A percentile compares a stretch with the other conserved stretches of the same genome.
These are phyloP conservation scores for Yponomeuta evonymella DNA, from an alignment of 2,888 invertebrate species.

Conservation along the genomic window DNA sequence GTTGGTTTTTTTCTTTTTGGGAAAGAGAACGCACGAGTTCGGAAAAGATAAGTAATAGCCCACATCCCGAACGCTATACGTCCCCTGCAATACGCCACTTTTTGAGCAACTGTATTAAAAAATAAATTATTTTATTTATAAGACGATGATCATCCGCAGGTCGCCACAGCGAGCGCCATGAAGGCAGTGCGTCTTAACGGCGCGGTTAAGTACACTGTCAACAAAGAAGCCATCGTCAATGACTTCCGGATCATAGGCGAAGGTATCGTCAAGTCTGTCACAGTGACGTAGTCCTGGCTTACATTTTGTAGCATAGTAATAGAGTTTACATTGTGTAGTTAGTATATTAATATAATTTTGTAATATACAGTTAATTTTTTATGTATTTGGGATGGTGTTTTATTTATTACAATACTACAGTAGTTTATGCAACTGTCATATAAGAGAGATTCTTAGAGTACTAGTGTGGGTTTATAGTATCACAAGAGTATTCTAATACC, in stretches of 20 bases:
- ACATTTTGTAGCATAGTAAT: not conserved
- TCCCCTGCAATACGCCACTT: too few species aligned
- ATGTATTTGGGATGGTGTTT: not conserved
- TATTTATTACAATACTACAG: not conserved
- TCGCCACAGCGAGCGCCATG: slow-evolving; percentile 74
- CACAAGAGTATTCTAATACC: too few species aligned
- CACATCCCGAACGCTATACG: too few species aligned
- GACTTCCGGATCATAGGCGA: slow-evolving; percentile 82
- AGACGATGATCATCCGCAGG: slow-evolving; percentile 47
- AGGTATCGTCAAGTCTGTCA: slow-evolving; percentile 78
- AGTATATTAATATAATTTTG: not conserved
- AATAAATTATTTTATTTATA: not conserved
- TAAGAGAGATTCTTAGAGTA: too few species aligned
- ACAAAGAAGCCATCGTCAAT: slow-evolving; percentile 81
- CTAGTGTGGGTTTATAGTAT: too few species aligned
- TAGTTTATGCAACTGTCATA: not conserved
- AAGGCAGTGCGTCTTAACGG: slow-evolving; percentile 45
- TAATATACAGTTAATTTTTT: not conserved
- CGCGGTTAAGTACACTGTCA: slow-evolving; percentile 71
- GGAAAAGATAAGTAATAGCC: too few species aligned
- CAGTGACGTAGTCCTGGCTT: slow-evolving; percentile 23
- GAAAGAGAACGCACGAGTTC: too few species aligned
- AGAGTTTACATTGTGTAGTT: not conserved
- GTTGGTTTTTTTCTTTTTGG: too few species aligned
- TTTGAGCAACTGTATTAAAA: too few species aligned